A percentile compares a stretch with the other conserved stretches of the same genome.
phyloP scores from a whole-genome alignment of 2,888 invertebrate genomes.

The Acleris laterana region DNA sequence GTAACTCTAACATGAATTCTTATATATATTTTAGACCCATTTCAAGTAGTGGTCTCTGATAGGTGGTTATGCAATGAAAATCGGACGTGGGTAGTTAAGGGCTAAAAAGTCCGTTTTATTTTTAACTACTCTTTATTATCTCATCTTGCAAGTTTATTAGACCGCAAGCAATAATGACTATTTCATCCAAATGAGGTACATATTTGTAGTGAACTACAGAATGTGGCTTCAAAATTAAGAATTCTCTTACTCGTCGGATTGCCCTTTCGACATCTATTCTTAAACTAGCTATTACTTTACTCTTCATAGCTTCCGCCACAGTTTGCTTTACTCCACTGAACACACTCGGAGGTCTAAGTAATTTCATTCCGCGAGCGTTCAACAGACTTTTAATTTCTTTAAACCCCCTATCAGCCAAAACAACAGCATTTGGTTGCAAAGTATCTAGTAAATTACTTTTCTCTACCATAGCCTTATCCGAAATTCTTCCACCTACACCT shows the following conservation, averaged over 20 bases:
- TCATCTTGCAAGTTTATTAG: constrained; percentile 25
- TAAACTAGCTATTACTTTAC: constrained; percentile 26
- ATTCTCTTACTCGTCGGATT: constrained; percentile 23
- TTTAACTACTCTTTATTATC: constrained; percentile 23
- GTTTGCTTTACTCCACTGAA: constrained; percentile 17
- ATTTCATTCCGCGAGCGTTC: constrained; percentile 6
- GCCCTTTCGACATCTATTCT: constrained; percentile 29
- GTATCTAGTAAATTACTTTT: constrained; percentile 24
- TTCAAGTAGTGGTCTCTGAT: neutral
- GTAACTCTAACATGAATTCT: neutral
- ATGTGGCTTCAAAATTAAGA: constrained; percentile 24
- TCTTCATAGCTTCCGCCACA: constrained; percentile 14
- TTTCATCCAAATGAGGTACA: constrained; percentile 13
- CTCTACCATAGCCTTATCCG: constrained; percentile 32
- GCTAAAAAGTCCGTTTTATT: neutral
- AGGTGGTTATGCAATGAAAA: constrained; percentile 4
- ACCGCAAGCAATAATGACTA: constrained; percentile 22
- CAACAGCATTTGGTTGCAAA: constrained; percentile 24
- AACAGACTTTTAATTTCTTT: constrained; percentile 29
- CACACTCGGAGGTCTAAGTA: constrained; percentile 31
- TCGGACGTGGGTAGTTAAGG: neutral
- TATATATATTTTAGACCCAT: too few relatives aligned
- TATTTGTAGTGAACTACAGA: constrained; percentile 9
- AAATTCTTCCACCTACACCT: constrained; percentile 30
- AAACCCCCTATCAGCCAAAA: constrained; percentile 33